Conservation (phyloP, 2,113 vertebrate species). For the Sander vitreus region DNA sequence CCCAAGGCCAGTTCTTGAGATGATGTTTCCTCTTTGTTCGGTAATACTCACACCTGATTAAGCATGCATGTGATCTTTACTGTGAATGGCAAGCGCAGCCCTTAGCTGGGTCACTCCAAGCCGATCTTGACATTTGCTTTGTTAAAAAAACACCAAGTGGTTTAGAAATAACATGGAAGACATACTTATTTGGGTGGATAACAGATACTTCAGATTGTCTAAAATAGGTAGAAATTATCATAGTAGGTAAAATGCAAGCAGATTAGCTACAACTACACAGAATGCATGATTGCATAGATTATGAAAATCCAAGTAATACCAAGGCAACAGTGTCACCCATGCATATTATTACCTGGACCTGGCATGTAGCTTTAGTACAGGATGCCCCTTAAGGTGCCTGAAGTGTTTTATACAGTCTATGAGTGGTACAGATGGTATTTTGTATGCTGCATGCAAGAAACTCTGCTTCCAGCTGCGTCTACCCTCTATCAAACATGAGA, state of each 20-base stretch:
- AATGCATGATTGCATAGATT: constrained; percentile 13
- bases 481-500: constrained; percentile 46
- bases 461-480: constrained; percentile 47
- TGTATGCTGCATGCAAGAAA: constrained; percentile 46
- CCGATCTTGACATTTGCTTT: constrained; percentile 68
- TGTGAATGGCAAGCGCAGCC: constrained; percentile 45
- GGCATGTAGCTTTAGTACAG: constrained; percentile 18
- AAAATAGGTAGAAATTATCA: background rate
- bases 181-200: constrained; percentile 30
- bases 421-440: constrained; percentile 41
- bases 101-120: constrained; percentile 36
- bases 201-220: background rate
- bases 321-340: background rate
- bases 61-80: constrained; percentile 56
- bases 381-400: constrained; percentile 16
- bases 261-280: background rate
- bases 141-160: constrained; percentile 39
- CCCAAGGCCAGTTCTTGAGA: constrained; percentile 62
- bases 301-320: background rate
- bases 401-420: background rate
- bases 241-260: constrained; percentile 9
- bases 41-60: constrained; percentile 73
- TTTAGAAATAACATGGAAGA: constrained; percentile 17
- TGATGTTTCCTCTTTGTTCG: constrained; percentile 49
- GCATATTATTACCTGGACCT: constrained; percentile 19